These are phyloP conservation scores for Astreopora myriophthalma DNA, from an alignment of 64 coral and sea anemone genomes.

Conservation along the genomic window DNA sequence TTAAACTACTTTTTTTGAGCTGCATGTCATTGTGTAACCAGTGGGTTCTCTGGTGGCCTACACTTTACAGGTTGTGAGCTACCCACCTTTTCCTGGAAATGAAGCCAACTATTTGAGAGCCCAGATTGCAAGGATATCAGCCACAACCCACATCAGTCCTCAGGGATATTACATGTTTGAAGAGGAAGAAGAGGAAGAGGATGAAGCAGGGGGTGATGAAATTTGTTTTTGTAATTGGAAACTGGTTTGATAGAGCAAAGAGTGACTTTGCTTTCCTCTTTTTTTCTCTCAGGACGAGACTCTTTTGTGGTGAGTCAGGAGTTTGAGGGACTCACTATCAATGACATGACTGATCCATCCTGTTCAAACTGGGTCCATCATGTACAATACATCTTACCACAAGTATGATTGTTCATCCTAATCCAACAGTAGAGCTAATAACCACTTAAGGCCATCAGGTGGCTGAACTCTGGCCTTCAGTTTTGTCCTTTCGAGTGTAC, in stretches of 20 bases:
- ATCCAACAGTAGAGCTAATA: too few relatives aligned
- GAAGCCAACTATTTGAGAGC: constrained; percentile 91
- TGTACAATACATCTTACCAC: constrained; percentile 93
- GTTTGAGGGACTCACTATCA: constrained; percentile 94
- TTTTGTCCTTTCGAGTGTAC: too few relatives aligned
- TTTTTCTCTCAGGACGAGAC: constrained; percentile 66
- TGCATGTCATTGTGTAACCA: neutral
- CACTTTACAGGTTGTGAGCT: constrained; percentile 84
- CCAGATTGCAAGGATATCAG: constrained; percentile 94
- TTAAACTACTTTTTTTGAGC: too few relatives aligned
- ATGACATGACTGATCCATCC: constrained; percentile 87
- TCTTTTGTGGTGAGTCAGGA: constrained; percentile 91
- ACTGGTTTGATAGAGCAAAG: neutral
- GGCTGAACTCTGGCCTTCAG: too few relatives aligned
- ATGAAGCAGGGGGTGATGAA: constrained; percentile 78
- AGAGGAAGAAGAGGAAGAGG: constrained; percentile 97
- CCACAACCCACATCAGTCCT: constrained; percentile 92
- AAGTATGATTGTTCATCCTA: constrained; percentile 61
- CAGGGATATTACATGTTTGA: constrained; percentile 95
- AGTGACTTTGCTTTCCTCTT: neutral
- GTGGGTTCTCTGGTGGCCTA: neutral
- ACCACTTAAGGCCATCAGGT: too few relatives aligned
- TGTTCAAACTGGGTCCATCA: constrained; percentile 99
- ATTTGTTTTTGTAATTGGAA: neutral
- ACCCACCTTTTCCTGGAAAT: constrained; percentile 98